Evolutionary conservation across 2,888 invertebrate species (phyloP), one percentile per base, ranked within the genome.

Genomic region (Rhingia rostrata): DNA sequence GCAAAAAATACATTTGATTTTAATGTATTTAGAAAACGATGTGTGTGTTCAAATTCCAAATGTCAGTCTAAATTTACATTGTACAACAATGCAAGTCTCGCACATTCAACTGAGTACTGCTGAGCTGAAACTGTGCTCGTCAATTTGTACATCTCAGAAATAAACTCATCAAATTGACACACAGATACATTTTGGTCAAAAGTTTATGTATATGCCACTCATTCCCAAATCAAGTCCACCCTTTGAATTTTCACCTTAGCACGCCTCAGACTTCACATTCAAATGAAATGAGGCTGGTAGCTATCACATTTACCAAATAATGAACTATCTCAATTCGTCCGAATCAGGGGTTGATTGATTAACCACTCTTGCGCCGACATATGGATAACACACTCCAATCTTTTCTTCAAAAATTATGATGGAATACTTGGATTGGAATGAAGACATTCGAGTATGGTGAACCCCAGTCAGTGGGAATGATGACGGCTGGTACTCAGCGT

Each of bases 291-390:
- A 0, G 12, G n/a, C 5, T 12, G 22, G 22, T 22, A 22, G 45
- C 45, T 45, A 3, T 5, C n/a, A 45, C 5, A 12, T 4, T 4
- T n/a, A 12, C 45, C 45, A n/a, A 45, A 12, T n/a, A 12, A 12
- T 6, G 12, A n/a, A n/a, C 45, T 4, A 43, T 54, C 14, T 54
- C 14, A 56, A 56, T 69, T 47, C 7, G 7, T 33, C 30, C 12
- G 9, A 22, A 30, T 4, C 4, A 22, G 41, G 35, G 12, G 61
- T 56, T 82, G 83, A 83, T 79, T 83, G 83, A 83, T 83, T 83
- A 83, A 67, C 61, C 63, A 53, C 67, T 79, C 66, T 53, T 56
- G 37, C 58, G 30, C 32, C 63, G 67, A 83, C 83, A 73, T 56
- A 72, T 54, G 77, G 66, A 63, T 47, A 45, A 39, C 67, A 39